Evolutionary conservation across 2,888 invertebrate species (phyloP), one percentile per base, ranked within the genome.

Genomic region (Tridacna crocea): DNA sequence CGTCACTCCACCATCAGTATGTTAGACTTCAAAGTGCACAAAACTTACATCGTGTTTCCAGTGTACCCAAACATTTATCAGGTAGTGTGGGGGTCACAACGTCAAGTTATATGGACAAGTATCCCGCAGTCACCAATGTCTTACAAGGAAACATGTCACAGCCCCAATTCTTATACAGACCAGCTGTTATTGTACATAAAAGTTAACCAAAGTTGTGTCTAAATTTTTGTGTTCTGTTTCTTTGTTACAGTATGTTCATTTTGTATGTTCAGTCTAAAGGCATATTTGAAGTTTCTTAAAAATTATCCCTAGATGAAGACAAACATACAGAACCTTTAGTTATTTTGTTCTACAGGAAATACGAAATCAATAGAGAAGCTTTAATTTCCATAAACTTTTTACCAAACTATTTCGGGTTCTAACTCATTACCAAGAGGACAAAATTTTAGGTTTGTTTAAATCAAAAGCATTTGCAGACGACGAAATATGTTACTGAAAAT

Each of bases 141-240:
- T 80, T 92, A 74, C 91, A 92, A 75, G 90, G 90, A n/a, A 90
- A 92, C 19, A 77, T 89, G 24, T 84, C 88, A 17, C 83, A 83
- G 58, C 86, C 85, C 47, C 90, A 91, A 66, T 89, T 86, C 82
- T 84, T 88, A 74, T 90, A 90, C 79, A 79, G 92, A 80, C 92
- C 93, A 15, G 92, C 92, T 26, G 93, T 93, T 58, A 92, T 93
- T 70, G 93, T 92, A 4, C 92, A 92, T 79, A 92, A 92, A 80
- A 92, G 90, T 72, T 92, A 87, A 84, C 80, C 58, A 55, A 63
- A 73, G 66, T 61, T 19, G n/a, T 47, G n/a, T 26, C 47, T 36
- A 36, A 36, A 8, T 36, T 36, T 36, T 8, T 36, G 36, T 26
- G 66, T n/a, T 26, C 60, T 24, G 60, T 60, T 60, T 15, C 65